Evolutionary conservation across 2,888 invertebrate species (phyloP).

Genomic region (Cryptops parisi): DNA sequence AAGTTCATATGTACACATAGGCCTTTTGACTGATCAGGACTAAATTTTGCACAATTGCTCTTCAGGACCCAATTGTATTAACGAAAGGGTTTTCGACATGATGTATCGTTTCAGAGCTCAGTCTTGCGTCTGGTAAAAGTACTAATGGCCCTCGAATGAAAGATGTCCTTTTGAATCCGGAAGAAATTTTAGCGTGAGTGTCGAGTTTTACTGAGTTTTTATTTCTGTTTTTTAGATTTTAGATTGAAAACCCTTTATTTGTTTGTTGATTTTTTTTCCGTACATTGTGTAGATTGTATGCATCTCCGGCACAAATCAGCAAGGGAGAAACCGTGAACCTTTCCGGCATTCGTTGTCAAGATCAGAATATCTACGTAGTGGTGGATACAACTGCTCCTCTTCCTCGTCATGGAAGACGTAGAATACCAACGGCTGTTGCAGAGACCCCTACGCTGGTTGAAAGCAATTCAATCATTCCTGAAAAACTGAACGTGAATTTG

Average conservation of each 20-base stretch:
- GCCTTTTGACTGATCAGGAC: too few species aligned
- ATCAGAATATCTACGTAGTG: conserved; percentile 43
- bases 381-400: conserved; percentile 48
- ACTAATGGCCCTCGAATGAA: conserved; percentile 20
- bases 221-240: too few species aligned
- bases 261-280: too few species aligned
- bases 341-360: conserved; percentile 40
- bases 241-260: not conserved
- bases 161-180: conserved; percentile 33
- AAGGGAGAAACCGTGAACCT: conserved; percentile 42
- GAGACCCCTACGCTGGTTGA: not conserved
- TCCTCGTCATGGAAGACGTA: conserved; percentile 19
- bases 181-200: conserved; percentile 41
- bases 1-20: too few species aligned
- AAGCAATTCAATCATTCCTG: not conserved
- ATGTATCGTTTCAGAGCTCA: too few species aligned
- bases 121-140: not conserved
- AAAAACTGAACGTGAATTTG: not conserved
- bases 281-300: conserved; percentile 43
- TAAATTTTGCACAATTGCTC: too few species aligned
- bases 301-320: conserved; percentile 39
- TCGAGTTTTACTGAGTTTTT: too few species aligned
- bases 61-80: too few species aligned
- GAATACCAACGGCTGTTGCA: too few species aligned
- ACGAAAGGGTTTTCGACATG: too few species aligned